These are phyloP conservation scores for Sphinx pinastri DNA, from an alignment of 2,888 invertebrate genomes.

Conservation along the genomic window DNA sequence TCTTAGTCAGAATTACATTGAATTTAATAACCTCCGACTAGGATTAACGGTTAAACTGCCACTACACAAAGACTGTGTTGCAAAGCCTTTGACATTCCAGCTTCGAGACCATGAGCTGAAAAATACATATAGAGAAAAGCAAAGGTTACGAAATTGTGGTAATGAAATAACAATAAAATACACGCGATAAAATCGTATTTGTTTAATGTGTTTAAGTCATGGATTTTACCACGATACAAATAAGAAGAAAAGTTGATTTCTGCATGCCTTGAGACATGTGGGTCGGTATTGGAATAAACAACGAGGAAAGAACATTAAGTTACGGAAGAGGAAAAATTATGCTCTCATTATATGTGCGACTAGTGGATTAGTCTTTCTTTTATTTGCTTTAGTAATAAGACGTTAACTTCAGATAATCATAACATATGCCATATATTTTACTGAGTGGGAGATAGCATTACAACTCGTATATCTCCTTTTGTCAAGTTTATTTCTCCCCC, in stretches of 20 bases:
- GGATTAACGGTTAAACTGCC: background rate
- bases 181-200: slow-evolving; percentile 16
- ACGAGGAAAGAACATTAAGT: background rate
- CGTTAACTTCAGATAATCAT: background rate
- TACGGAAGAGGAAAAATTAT: background rate
- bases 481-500: too few species aligned
- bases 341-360: background rate
- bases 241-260: background rate
- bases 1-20: background rate
- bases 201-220: slow-evolving; percentile 14
- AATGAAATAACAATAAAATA: slow-evolving; percentile 23
- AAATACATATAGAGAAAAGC: slow-evolving; percentile 11
- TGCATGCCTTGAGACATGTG: background rate
- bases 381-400: background rate
- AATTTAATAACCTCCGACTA: background rate
- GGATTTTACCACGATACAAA: background rate
- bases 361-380: background rate
- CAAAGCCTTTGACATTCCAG: slow-evolving; percentile 1
- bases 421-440: too few species aligned
- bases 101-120: slow-evolving; percentile 15
- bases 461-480: too few species aligned
- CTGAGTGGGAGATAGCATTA: too few species aligned
- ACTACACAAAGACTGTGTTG: background rate
- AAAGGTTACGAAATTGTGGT: slow-evolving; percentile 23
- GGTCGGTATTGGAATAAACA: background rate